These are phyloP conservation scores for Poeciliopsis prolifica DNA, from an alignment of 2,113 vertebrate species.

Conservation along the genomic window DNA sequence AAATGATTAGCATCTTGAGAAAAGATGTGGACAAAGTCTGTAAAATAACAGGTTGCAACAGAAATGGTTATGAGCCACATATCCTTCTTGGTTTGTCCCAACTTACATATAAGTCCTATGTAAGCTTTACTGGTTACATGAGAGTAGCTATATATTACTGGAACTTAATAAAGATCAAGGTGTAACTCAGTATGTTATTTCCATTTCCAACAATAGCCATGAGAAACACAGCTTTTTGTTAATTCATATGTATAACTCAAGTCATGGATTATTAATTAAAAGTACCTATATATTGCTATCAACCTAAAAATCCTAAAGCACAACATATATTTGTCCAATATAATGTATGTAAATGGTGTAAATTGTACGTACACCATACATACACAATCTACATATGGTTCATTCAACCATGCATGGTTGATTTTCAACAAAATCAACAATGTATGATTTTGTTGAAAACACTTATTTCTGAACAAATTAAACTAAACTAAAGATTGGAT, in stretches of 20 bases:
- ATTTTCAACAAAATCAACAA: no score
- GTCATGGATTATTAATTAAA: neutral
- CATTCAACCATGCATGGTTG: no score
- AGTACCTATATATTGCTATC: neutral
- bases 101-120: neutral
- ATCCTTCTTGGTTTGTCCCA: neutral
- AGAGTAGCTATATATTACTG: neutral
- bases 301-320: neutral
- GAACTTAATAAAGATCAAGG: neutral
- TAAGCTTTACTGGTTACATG: neutral
- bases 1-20: neutral
- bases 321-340: neutral
- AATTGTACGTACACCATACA: no score
- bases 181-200: neutral
- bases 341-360: neutral
- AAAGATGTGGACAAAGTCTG: neutral
- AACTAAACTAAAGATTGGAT: neutral
- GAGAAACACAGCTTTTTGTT: neutral
- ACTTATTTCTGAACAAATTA: no score
- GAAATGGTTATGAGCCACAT: neutral
- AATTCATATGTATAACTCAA: neutral
- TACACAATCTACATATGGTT: no score
- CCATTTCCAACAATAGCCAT: neutral
- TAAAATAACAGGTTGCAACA: neutral
- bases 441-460: neutral